A percentile compares a stretch with the other conserved stretches of the same genome.
phyloP scores from a whole-genome alignment of 2,888 invertebrate species.

The Dasypogon diadema region DNA sequence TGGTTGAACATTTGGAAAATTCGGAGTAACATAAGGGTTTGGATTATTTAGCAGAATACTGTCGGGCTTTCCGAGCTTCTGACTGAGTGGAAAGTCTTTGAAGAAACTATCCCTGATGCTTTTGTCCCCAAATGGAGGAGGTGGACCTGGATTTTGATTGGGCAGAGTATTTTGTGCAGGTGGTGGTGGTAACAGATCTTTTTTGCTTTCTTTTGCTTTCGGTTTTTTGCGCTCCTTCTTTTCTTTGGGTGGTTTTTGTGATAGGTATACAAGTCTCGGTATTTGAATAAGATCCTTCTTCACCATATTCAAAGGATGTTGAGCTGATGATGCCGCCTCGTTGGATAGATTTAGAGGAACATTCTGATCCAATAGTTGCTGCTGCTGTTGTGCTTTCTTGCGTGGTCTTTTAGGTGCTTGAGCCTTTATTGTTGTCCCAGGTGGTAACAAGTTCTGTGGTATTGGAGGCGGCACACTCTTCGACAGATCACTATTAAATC shows the following conservation, averaged over 20 bases:
- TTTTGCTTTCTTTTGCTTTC: slow-evolving; percentile 15
- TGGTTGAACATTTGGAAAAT: slow-evolving; percentile 62
- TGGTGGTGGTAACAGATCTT: background rate
- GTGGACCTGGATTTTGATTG: background rate
- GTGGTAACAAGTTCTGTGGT: slow-evolving; percentile 3
- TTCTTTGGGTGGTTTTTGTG: slow-evolving; percentile 29
- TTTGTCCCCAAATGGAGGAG: slow-evolving; percentile 17
- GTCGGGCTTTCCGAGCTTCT: background rate
- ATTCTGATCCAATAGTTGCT: slow-evolving; percentile 49
- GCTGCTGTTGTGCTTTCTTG: slow-evolving; percentile 10
- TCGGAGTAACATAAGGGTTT: slow-evolving; percentile 64
- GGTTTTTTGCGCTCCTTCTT: slow-evolving; percentile 50
- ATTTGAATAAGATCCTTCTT: slow-evolving; percentile 37
- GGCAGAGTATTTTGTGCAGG: background rate
- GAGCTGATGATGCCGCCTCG: background rate
- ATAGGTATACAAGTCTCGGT: background rate
- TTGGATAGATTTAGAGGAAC: slow-evolving; percentile 52
- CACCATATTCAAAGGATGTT: slow-evolving; percentile 17
- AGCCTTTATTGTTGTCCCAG: slow-evolving; percentile 46
- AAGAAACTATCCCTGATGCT: slow-evolving; percentile 65
- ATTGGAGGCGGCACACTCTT: slow-evolving; percentile 15
- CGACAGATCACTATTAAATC: background rate
- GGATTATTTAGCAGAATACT: background rate
- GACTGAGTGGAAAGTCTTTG: slow-evolving; percentile 62
- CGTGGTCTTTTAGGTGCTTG: slow-evolving; percentile 29